These are phyloP conservation scores for Trissolcus japonicus DNA, from an alignment of 2,888 invertebrate genomes.

Conservation along the genomic window DNA sequence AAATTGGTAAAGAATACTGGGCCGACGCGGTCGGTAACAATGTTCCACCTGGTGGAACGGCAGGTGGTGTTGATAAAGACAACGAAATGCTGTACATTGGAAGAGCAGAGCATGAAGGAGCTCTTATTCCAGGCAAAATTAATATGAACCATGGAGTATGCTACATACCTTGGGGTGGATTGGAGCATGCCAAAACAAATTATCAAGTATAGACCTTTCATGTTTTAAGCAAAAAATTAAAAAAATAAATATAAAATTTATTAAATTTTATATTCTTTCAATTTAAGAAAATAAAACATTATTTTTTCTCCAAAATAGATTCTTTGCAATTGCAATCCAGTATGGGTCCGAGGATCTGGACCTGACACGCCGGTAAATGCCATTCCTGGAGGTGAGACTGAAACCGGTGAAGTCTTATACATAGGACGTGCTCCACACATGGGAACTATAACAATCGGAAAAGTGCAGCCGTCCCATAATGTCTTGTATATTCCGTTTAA, in stretches of 20 bases:
- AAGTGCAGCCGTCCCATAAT: slow-evolving; percentile 89
- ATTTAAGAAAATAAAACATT: not conserved
- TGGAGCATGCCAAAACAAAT: slow-evolving; percentile 81
- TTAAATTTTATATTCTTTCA: too few species aligned
- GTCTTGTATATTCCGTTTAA: slow-evolving; percentile 90
- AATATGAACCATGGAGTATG: slow-evolving; percentile 83
- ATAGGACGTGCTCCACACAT: slow-evolving; percentile 88
- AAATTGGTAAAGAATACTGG: slow-evolving; percentile 79
- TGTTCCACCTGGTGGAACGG: slow-evolving; percentile 85
- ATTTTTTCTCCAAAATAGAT: slow-evolving; percentile 66
- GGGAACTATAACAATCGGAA: slow-evolving; percentile 86
- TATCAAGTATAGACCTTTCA: slow-evolving; percentile 80
- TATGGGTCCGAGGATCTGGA: slow-evolving; percentile 80
- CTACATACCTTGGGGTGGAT: slow-evolving; percentile 88
- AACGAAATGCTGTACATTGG: slow-evolving; percentile 83
- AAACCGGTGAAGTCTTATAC: slow-evolving; percentile 87
- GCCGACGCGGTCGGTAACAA: slow-evolving; percentile 81
- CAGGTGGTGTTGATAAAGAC: slow-evolving; percentile 82
- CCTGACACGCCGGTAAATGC: slow-evolving; percentile 85
- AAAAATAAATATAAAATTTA: too few species aligned
- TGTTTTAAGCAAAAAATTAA: not conserved
- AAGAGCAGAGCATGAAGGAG: slow-evolving; percentile 83
- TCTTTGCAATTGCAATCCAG: slow-evolving; percentile 72
- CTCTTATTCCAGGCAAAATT: slow-evolving; percentile 88
- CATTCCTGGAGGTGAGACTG: slow-evolving; percentile 83